Percentiles rank a stretch among this genome's conserved stretches.
These are phyloP conservation scores for Delia radicum DNA, from an alignment of 1,140 invertebrate species.

Conservation along the genomic window DNA sequence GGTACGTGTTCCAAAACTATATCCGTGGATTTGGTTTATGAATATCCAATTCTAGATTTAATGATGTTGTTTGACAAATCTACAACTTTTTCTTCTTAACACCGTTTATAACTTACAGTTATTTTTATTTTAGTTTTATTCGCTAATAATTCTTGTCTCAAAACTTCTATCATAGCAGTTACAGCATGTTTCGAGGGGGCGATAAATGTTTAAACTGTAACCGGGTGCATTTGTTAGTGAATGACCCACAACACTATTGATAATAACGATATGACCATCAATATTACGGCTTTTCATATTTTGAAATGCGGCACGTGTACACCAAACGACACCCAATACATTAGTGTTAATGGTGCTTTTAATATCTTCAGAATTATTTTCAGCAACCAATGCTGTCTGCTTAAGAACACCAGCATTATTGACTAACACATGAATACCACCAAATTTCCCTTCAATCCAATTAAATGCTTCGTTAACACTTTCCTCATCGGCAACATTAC, in stretches of 20 bases:
- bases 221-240: slow-evolving; percentile 37
- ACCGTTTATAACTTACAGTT: slow-evolving; percentile 51
- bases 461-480: slow-evolving; percentile 66
- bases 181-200: slow-evolving; percentile 62
- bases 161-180: slow-evolving; percentile 60
- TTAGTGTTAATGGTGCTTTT: slow-evolving; percentile 55
- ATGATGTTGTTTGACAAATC: too few species aligned
- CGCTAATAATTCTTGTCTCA: slow-evolving; percentile 60
- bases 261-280: slow-evolving; percentile 65
- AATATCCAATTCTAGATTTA: too few species aligned
- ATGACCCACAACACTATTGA: slow-evolving; percentile 39
- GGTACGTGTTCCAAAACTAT: too few species aligned
- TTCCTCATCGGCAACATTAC: slow-evolving; percentile 65
- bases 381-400: slow-evolving; percentile 57
- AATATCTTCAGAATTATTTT: slow-evolving; percentile 39
- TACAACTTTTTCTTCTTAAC: neutral
- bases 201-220: slow-evolving; percentile 57
- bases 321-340: slow-evolving; percentile 60
- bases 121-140: slow-evolving; percentile 61
- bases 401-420: slow-evolving; percentile 65
- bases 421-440: slow-evolving; percentile 67
- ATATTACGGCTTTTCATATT: slow-evolving; percentile 60
- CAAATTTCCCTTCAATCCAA: slow-evolving; percentile 62
- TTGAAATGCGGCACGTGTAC: slow-evolving; percentile 60
- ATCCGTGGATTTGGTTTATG: too few species aligned